Evolutionary conservation across 2,113 vertebrate genomes (phyloP).

Genomic region (Chinchilla lanigera): DNA sequence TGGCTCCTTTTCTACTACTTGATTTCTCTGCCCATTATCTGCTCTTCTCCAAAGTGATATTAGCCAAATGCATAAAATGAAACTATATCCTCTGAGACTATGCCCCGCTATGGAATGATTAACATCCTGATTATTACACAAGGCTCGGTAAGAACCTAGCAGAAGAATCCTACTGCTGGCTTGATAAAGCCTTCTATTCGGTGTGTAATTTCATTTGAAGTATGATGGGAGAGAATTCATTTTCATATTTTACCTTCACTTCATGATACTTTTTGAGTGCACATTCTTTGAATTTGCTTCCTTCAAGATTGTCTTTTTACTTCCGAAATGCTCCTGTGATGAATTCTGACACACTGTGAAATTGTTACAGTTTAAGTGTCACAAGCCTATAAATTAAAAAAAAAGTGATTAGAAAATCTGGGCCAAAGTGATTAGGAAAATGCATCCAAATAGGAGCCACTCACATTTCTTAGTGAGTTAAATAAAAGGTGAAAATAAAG

Average conservation of each 20-base stretch:
- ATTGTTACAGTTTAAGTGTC: not conserved
- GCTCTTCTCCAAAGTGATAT: conserved; percentile 24
- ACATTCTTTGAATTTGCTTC: not conserved
- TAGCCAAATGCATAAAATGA: conserved; percentile 45
- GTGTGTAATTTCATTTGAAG: conserved; percentile 45
- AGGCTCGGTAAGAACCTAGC: conserved; percentile 32
- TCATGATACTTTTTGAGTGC: not conserved
- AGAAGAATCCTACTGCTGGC: not conserved
- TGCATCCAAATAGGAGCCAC: not conserved
- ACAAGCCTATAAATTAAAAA: not conserved
- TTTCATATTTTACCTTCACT: conserved; percentile 30
- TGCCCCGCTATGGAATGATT: not conserved
- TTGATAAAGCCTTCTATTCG: not conserved
- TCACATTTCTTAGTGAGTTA: not conserved
- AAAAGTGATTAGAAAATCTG: not conserved
- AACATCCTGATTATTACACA: not conserved
- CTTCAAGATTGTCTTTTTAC: not conserved
- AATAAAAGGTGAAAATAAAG: not conserved
- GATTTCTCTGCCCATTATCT: not conserved
- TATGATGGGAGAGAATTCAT: not conserved
- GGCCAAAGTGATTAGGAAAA: not conserved
- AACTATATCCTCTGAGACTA: not conserved
- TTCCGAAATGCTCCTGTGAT: not conserved
- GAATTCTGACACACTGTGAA: not conserved
- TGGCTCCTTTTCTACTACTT: not conserved